Percentiles rank a stretch among this genome's conserved stretches.
Conservation (phyloP, 2,888 invertebrate species). For the Helobdella robusta region DNA sequence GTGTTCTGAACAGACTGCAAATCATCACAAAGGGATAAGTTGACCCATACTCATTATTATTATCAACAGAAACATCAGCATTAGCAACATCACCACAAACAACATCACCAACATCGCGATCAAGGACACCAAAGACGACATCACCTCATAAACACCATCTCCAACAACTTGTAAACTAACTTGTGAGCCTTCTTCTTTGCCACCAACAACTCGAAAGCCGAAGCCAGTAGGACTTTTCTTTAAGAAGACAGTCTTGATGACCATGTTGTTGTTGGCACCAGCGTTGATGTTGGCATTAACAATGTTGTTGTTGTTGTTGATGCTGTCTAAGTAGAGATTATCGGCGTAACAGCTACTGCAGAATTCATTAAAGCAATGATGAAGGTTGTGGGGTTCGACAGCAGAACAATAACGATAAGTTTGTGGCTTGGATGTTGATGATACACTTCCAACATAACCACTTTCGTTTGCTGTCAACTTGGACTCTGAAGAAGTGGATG, state of each 20-base stretch:
- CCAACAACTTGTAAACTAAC: slow-evolving; percentile 51
- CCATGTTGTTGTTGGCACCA: not conserved
- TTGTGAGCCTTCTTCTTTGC: slow-evolving; percentile 87
- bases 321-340: not conserved
- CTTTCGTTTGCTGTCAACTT: not conserved
- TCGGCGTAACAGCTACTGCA: not conserved
- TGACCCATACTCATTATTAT: not conserved
- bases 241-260: not conserved
- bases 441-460: too few relatives aligned
- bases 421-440: too few relatives aligned
- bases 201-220: slow-evolving; percentile 94
- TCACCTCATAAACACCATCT: not conserved
- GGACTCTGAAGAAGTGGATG: not conserved
- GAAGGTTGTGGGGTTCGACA: too few relatives aligned
- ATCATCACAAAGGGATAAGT: too few relatives aligned
- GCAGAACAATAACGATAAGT: too few relatives aligned
- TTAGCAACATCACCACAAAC: not conserved
- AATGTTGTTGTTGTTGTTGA: not conserved
- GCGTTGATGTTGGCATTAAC: not conserved
- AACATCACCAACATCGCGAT: not conserved
- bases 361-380: too few relatives aligned
- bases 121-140: not conserved
- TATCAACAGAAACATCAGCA: not conserved
- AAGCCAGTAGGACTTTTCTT: slow-evolving; percentile 59
- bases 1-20: too few relatives aligned